Evolutionary conservation across 2,113 vertebrate species (phyloP), one percentile per base, ranked within the genome.

Genomic region (Malurus elegans): DNA sequence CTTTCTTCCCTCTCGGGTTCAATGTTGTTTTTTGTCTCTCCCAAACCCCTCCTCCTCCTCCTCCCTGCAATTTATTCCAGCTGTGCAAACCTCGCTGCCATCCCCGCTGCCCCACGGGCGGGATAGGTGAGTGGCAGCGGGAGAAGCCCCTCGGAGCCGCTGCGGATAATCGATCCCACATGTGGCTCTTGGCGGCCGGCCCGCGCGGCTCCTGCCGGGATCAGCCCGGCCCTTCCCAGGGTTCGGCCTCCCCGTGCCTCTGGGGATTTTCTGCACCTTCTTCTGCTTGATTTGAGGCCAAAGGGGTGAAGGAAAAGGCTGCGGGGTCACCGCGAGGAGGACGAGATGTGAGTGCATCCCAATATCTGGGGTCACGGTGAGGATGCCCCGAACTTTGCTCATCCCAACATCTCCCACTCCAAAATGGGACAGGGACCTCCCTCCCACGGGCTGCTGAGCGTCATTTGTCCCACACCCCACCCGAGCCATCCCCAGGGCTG

Each of bases 71-170:
- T 98, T 98, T 98, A 97, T 98, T 98, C 98, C 98, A 99, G 98
- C 98, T 99, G 98, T 98, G 98, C 98, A 99, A 99, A 98, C 98
- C 97, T 96, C 97, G 80, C 97, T 96, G 97, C 97, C 98, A 97
- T 97, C 97, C 97, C 97, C 96, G 97, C 98, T 98, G 98, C 98
- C 98, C 97, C 97, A 97, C 96, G 95, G 92, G 97, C 91, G 96
- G 96, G 96, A 96, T 96, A 97, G 98, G 98, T 98, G 98, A 98
- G 98, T 98, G 97, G 98, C 98, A 98, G 97, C 65, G 82, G 96
- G 97, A 97, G 97, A 97, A 98, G 97, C 96, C 96, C 93, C 96
- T 95, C 94, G 92, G 93, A 96, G 98, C 97, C 98, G 96, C 97
- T 57, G 95, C 92, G 96, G 79, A 95, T 98, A 98, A 99, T 98